Base-by-base conservation (phyloP, 2,113 vertebrate species). In the Zeus faber region DNA sequence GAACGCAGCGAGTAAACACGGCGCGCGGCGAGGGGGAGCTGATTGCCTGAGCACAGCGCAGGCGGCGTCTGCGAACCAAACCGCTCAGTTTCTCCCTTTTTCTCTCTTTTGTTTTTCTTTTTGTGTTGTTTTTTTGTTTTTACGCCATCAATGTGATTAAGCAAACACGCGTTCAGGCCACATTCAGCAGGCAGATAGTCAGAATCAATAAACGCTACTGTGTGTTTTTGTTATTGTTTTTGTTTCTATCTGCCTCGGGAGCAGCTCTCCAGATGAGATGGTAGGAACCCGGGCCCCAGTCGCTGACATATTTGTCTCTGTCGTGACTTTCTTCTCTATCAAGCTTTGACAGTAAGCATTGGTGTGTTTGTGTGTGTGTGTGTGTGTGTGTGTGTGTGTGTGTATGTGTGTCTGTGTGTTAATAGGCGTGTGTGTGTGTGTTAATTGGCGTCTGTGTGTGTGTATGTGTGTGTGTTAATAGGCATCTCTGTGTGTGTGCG, bases 231-330 rank as follows among this genome's bases (percentile, higher is more conserved):
- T 54, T 48, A 43, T 44, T 22, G 10, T 45, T 49, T 43, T 7
- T 0, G 4, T 26, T 65, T 57, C 57, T n/a, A n/a, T n/a, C n/a
- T n/a, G n/a, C n/a, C n/a, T n/a, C n/a, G n/a, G 56, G 58, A 69
- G 63, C 66, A 70, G 54, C 70, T 64, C 68, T 66, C 72, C 70
- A 22, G 24, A 72, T 71, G 24, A 31, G 53, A 63, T 70, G 69
- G 77, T 68, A 39, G 78, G 54, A 66, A 68, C 70, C 60, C 50
- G 2, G 49, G 73, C 80, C 80, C 14, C 41, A 72, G 76, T 76
- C 80, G 3, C 39, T 76, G 76, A 79, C 76, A 80, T 52, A 70
- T 83, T 62, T 55, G 24, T 76, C 70, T 85, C 55, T 72, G 66
- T 62, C 68, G 62, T 61, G 61, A 61, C 53, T 69, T 51, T 47